phyloP scores from a whole-genome alignment of 2,797 vertebrate species.

The Rhinella marina region DNA sequence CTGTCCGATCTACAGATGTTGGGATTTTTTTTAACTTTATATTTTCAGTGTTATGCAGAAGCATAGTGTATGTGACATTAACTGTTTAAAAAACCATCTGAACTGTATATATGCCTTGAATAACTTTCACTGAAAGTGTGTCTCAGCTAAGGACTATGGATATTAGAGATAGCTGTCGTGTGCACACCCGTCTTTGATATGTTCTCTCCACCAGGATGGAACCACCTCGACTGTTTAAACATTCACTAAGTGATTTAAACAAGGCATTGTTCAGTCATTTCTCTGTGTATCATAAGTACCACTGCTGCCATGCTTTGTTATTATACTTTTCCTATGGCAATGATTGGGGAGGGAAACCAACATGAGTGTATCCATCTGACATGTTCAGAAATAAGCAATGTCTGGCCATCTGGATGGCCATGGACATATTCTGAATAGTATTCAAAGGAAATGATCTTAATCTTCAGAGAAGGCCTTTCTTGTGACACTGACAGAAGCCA shows the following conservation, averaged over 20 bases:
- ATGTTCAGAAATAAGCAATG: slow-evolving; percentile 12
- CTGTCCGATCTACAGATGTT: background rate
- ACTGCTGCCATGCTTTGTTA: slow-evolving; percentile 12
- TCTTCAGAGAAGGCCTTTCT: slow-evolving; percentile 11
- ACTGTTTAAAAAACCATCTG: background rate
- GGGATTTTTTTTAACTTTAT: background rate
- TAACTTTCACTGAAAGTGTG: background rate
- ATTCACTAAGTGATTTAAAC: slow-evolving; percentile 48
- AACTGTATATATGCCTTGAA: background rate
- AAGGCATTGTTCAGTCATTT: slow-evolving; percentile 28
- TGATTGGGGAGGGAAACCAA: slow-evolving; percentile 18
- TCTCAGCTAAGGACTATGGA: background rate
- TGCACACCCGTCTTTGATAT: slow-evolving; percentile 25
- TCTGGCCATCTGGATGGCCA: background rate
- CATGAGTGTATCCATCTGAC: slow-evolving; percentile 30
- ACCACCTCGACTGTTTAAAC: slow-evolving; percentile 48
- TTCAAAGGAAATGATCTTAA: slow-evolving; percentile 2
- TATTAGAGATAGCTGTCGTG: slow-evolving; percentile 11
- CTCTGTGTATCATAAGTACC: slow-evolving; percentile 28
- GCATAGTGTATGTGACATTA: background rate
- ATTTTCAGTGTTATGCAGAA: background rate
- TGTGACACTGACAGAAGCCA: slow-evolving; percentile 8
- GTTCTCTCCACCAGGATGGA: slow-evolving; percentile 33
- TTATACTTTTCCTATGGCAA: background rate
- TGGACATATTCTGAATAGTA: background rate